phyloP scores from a whole-genome alignment of 2,797 vertebrate genomes.

The Darevskia nairensis region DNA sequence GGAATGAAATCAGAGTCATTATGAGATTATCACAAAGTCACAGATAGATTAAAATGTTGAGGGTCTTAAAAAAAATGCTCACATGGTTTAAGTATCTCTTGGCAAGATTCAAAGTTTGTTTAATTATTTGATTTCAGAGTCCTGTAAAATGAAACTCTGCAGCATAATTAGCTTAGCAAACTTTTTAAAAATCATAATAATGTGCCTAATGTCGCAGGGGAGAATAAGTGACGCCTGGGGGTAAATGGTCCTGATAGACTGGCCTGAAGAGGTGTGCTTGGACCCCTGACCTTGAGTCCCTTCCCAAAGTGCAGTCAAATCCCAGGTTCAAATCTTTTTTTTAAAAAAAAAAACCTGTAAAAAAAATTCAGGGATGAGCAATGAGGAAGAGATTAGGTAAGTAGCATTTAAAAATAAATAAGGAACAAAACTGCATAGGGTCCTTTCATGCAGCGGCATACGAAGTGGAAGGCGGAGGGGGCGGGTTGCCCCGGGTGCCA shows the following conservation, averaged over 20 bases:
- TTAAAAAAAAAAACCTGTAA: too few species aligned
- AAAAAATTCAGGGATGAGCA: too few species aligned
- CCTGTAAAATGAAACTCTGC: not conserved
- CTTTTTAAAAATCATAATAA: not conserved
- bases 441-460: too few species aligned
- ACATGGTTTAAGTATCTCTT: not conserved
- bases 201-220: too few species aligned
- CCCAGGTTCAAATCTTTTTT: too few species aligned
- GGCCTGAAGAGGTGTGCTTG: not conserved
- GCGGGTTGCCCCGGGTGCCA: too few species aligned
- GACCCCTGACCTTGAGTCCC: too few species aligned
- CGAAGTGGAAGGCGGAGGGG: too few species aligned
- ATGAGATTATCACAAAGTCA: not conserved
- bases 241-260: not conserved
- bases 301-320: too few species aligned
- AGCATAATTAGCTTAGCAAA: not conserved
- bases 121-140: not conserved
- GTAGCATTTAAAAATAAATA: too few species aligned
- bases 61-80: not conserved
- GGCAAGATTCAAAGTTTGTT: conserved; percentile 18
- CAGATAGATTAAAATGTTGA: not conserved
- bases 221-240: not conserved
- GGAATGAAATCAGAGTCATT: not conserved
- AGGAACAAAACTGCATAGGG: too few species aligned
- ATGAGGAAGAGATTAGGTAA: too few species aligned